Conservation (phyloP, 2,888 invertebrate species). For the Tineola bisselliella region DNA sequence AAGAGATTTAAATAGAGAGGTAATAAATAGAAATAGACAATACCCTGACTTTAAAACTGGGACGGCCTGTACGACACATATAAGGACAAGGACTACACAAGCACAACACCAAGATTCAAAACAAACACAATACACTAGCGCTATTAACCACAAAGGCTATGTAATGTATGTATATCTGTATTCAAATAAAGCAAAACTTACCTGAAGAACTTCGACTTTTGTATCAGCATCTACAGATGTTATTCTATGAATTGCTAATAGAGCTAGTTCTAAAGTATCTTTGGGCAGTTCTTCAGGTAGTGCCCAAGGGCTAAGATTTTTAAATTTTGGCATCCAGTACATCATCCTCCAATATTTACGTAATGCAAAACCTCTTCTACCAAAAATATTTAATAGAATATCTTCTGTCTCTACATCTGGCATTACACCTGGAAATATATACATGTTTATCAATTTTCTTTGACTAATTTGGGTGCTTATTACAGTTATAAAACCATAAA, state of each 20-base stretch:
- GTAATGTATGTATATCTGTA: background rate
- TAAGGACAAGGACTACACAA: too few species aligned
- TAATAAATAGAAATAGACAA: too few species aligned
- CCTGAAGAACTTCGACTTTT: conserved; percentile 72
- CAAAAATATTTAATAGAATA: conserved; percentile 86
- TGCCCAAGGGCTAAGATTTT: conserved; percentile 87
- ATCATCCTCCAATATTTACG: conserved; percentile 83
- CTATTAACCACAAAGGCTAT: conserved; percentile 14
- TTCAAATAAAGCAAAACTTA: conserved; percentile 27
- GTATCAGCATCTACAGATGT: conserved; percentile 81
- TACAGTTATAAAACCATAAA: background rate
- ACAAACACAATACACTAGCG: too few species aligned
- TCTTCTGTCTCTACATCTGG: conserved; percentile 91
- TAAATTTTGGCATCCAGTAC: conserved; percentile 96
- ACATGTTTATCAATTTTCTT: background rate
- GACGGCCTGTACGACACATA: too few species aligned
- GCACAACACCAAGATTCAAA: too few species aligned
- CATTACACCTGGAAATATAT: conserved; percentile 72
- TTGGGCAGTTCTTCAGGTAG: conserved; percentile 81
- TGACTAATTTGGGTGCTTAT: too few species aligned
- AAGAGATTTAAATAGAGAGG: too few species aligned
- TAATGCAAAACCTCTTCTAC: conserved; percentile 75
- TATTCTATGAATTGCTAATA: conserved; percentile 84
- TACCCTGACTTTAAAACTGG: too few species aligned
- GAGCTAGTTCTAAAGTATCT: conserved; percentile 81